phyloP scores from a whole-genome alignment of 2,113 vertebrate genomes.

The Chloropsis hardwickii region DNA sequence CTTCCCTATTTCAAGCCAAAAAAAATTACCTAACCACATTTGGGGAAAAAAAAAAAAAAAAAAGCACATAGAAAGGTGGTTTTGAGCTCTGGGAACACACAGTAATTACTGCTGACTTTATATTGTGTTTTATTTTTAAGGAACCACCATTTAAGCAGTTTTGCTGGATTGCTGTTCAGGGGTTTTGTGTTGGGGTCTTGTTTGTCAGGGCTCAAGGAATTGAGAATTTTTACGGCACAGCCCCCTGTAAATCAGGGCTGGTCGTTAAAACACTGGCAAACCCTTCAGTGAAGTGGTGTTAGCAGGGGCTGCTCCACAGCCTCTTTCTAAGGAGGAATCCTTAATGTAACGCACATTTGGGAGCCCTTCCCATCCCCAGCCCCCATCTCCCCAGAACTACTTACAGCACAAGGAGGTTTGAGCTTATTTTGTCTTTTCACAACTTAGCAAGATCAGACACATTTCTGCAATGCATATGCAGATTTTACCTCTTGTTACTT shows the following conservation, averaged over 20 bases:
- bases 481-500: constrained; percentile 78
- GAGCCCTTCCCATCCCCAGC: constrained; percentile 51
- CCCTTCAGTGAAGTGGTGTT: constrained; percentile 39
- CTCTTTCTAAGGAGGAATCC: constrained; percentile 25
- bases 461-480: constrained; percentile 81
- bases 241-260: background rate
- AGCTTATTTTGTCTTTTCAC: constrained; percentile 75
- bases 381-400: constrained; percentile 56
- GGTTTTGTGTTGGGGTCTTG: background rate
- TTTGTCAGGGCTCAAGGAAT: background rate
- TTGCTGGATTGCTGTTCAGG: background rate
- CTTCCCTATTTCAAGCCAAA: background rate
- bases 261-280: constrained; percentile 24
- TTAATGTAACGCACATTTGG: constrained; percentile 7
- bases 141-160: background rate
- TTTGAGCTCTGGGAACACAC: background rate
- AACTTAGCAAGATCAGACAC: constrained; percentile 77
- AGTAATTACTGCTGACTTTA: background rate
- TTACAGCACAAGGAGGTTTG: constrained; percentile 67
- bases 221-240: background rate
- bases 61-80: background rate
- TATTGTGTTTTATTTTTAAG: background rate
- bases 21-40: background rate
- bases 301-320: background rate
- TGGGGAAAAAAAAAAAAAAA: accelerated